Percentiles rank a stretch among this genome's conserved stretches.
phyloP scores from a whole-genome alignment of 2,888 invertebrate species.

The Brachylomia viminalis region DNA sequence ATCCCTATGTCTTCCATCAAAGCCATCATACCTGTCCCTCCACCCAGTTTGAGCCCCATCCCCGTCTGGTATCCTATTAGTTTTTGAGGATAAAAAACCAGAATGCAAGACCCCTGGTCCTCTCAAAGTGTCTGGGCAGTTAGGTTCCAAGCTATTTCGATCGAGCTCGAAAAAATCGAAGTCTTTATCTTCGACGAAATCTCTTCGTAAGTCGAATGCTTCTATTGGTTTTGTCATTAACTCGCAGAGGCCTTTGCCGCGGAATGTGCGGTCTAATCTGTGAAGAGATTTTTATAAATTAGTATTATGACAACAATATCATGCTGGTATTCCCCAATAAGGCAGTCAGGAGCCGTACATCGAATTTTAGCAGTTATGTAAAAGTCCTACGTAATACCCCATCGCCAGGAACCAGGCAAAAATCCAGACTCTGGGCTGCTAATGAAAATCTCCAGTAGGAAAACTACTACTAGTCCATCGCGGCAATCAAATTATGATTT shows the following conservation, averaged over 20 bases:
- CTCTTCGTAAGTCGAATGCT: conserved; percentile 91
- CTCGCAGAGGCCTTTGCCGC: conserved; percentile 94
- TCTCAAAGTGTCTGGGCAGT: conserved; percentile 87
- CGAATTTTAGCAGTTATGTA: not conserved
- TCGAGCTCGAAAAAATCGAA: conserved; percentile 95
- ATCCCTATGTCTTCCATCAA: conserved; percentile 70
- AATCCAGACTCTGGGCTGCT: not conserved
- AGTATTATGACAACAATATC: not conserved
- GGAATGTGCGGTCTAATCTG: conserved; percentile 92
- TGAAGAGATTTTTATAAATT: conserved; percentile 54
- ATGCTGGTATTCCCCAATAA: not conserved
- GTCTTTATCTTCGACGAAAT: conserved; percentile 92
- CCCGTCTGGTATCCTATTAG: conserved; percentile 71
- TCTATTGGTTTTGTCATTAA: conserved; percentile 93
- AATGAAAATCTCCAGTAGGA: not conserved
- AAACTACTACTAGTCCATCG: too few species aligned
- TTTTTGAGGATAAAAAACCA: conserved; percentile 85
- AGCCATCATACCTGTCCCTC: conserved; percentile 79
- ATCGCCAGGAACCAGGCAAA: too few species aligned
- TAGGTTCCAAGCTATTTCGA: conserved; percentile 92
- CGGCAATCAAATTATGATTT: too few species aligned
- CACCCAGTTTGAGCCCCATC: conserved; percentile 60
- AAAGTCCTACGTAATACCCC: not conserved
- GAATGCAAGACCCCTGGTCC: conserved; percentile 86
- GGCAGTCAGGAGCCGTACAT: too few species aligned